Conservation (phyloP, 2,888 invertebrate species). For the Caenorhabditis sp. region DNA sequence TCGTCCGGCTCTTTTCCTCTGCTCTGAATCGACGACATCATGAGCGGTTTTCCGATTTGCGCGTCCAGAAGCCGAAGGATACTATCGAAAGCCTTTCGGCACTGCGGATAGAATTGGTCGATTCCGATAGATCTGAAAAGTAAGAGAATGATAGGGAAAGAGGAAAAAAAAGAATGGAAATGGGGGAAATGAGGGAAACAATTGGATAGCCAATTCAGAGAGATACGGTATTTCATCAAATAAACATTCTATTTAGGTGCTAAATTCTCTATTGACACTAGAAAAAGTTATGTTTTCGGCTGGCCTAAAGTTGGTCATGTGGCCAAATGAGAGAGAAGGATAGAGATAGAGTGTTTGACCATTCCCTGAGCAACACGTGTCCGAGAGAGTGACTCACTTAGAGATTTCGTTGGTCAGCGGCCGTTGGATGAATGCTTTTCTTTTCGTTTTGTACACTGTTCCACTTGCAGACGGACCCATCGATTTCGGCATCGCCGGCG, state of each 20-base stretch:
- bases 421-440: constrained; percentile 79
- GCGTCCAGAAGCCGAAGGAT: constrained; percentile 93
- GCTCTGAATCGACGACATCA: constrained; percentile 96
- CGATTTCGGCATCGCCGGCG: constrained; percentile 98
- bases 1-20: constrained; percentile 86
- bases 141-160: not conserved
- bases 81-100: constrained; percentile 94
- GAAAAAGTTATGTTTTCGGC: too few species aligned
- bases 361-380: not conserved
- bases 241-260: too few species aligned
- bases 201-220: too few species aligned
- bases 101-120: constrained; percentile 95
- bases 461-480: constrained; percentile 81
- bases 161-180: too few species aligned
- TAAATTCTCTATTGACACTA: too few species aligned
- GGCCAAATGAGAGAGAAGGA: too few species aligned
- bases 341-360: too few species aligned
- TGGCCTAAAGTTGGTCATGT: too few species aligned
- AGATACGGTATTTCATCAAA: too few species aligned
- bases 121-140: constrained; percentile 88
- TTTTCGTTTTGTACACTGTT: constrained; percentile 75
- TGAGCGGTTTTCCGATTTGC: constrained; percentile 95
- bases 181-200: too few species aligned
- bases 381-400: constrained; percentile 80
- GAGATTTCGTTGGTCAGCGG: constrained; percentile 97